These are phyloP conservation scores for Arothron firmamentum DNA, from an alignment of 2,113 vertebrate species.

Conservation along the genomic window DNA sequence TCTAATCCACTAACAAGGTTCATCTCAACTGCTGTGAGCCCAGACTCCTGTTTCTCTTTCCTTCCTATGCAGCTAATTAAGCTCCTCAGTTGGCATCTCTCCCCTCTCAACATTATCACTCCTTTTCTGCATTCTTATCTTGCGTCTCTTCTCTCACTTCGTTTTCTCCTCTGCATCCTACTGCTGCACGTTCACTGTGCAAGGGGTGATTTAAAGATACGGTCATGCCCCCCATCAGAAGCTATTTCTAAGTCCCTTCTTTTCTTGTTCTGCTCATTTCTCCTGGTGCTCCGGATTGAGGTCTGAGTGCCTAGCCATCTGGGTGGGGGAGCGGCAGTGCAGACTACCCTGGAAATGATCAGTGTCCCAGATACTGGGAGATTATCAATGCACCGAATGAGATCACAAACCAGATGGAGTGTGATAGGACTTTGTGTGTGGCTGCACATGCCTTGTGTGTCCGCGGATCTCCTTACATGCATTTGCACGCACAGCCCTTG, in stretches of 20 bases:
- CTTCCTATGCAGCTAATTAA: constrained; percentile 66
- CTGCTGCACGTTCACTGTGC: constrained; percentile 3
- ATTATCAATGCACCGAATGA: constrained; percentile 73
- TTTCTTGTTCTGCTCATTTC: constrained; percentile 16
- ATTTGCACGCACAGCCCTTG: constrained; percentile 14
- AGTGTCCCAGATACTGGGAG: constrained; percentile 73
- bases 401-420: constrained; percentile 73
- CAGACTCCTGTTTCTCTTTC: constrained; percentile 28
- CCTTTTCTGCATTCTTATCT: constrained; percentile 51
- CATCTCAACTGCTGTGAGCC: not conserved
- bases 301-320: constrained; percentile 65
- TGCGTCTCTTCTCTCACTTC: constrained; percentile 32
- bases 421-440: constrained; percentile 56
- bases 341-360: constrained; percentile 67
- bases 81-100: constrained; percentile 56
- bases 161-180: not conserved
- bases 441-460: constrained; percentile 16
- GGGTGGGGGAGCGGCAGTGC: constrained; percentile 55
- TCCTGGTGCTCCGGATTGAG: constrained; percentile 60
- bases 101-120: constrained; percentile 58
- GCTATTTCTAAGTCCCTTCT: constrained; percentile 35
- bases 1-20: too few species aligned
- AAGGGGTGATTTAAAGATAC: constrained; percentile 38
- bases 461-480: not conserved
- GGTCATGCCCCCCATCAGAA: constrained; percentile 31